Conservation (phyloP, 2,113 vertebrate species). For the Synchiropus splendidus region DNA sequence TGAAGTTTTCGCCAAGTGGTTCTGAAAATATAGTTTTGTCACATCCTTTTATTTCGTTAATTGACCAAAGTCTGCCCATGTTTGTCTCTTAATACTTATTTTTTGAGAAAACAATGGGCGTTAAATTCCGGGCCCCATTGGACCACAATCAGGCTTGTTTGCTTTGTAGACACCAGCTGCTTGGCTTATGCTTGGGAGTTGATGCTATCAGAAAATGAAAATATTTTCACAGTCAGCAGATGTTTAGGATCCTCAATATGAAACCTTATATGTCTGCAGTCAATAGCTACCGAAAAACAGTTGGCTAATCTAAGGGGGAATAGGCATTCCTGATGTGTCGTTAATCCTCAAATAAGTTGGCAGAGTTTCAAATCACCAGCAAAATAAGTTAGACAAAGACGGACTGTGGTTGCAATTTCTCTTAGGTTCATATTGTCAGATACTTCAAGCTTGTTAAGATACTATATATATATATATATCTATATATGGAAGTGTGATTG, state of each 20-base stretch:
- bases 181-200: conserved; percentile 3
- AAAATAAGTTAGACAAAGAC: no score
- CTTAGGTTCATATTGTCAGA: no score
- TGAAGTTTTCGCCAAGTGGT: no score
- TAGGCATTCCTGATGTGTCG: not conserved
- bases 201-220: conserved; percentile 29
- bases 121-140: conserved; percentile 12
- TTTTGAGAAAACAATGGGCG: conserved; percentile 15
- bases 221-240: conserved; percentile 30
- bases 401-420: no score
- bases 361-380: no score
- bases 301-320: conserved; percentile 2
- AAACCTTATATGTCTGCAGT: not conserved
- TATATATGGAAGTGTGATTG: no score
- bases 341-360: no score
- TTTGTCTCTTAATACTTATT: not conserved
- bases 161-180: conserved; percentile 7
- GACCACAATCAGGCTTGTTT: conserved; percentile 14
- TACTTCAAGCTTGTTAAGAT: no score
- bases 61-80: not conserved
- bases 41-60: not conserved
- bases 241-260: conserved; percentile 14
- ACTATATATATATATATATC: no score
- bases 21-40: not conserved
- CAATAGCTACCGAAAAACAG: not conserved